Evolutionary conservation across 2,113 vertebrate genomes (phyloP), one percentile per base, ranked within the genome.

Genomic region (Trochalopteron elliotii): DNA sequence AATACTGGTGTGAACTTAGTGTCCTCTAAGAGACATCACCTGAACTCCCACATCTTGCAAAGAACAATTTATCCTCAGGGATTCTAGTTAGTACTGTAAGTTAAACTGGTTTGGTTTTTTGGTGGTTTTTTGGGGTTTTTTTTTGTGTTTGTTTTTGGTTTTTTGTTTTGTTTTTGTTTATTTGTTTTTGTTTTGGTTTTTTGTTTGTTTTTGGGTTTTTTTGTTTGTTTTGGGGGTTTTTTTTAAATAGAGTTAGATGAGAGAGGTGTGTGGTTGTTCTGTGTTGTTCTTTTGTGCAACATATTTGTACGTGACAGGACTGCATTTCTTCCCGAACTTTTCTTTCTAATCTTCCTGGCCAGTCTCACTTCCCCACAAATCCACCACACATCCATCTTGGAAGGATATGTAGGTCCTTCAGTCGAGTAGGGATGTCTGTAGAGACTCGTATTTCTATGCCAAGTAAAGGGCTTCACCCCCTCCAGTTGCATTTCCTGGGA

Each of bases 341-440:
- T 69, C 28, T 74, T 74, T 25, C 39, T 5, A 3, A 0, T 79
- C 86, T 71, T 77, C 53, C 18, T 33, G 60, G 17, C 23, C 5
- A 12, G 20, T 70, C 23, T 28, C 12, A 14, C 17, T 84, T 77
- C 8, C 19, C 3, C 12, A 50, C 5, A 7, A n/a, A 61, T 16
- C 6, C 5, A 18, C 6, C 12, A 39, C 5, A 3, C 21, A 31
- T 35, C 8, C 1, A 2, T 10, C 49, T 52, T 67, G 44, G 4
- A 64, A 23, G 3, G 27, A 49, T 11, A 15, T 0, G 0, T 15
- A 11, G 4, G 9, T 25, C 65, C 8, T 12, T 15, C 31, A 31
- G 28, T 23, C 10, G 14, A 59, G 15, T 0, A 31, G 18, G 10
- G 8, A 24, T 25, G 23, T 37, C 60, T 53, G 88, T 20, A 42